These are phyloP conservation scores for Himalopsyche phryganea DNA, from an alignment of 1,140 invertebrate species.

Conservation along the genomic window DNA sequence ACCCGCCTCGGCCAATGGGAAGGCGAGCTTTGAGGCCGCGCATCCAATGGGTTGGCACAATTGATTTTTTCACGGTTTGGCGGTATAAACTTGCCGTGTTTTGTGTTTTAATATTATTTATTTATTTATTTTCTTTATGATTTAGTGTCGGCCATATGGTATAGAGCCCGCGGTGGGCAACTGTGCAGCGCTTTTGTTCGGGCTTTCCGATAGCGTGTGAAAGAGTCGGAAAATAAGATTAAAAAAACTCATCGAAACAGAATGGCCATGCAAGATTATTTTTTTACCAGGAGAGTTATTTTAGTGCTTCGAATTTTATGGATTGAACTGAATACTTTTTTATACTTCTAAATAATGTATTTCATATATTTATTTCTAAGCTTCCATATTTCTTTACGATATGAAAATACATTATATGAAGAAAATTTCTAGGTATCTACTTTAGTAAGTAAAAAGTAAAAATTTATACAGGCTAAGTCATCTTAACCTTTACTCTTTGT, in stretches of 20 bases:
- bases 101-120: constrained; percentile 12
- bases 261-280: background rate
- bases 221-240: too few species aligned
- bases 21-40: constrained; percentile 9
- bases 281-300: background rate
- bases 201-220: background rate
- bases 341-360: too few species aligned
- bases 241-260: too few species aligned
- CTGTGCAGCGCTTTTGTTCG: background rate
- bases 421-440: too few species aligned
- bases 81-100: constrained; percentile 17
- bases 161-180: background rate
- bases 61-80: constrained; percentile 29
- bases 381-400: too few species aligned
- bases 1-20: constrained; percentile 18
- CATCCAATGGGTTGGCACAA: constrained; percentile 26
- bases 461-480: too few species aligned
- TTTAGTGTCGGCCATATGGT: constrained; percentile 23
- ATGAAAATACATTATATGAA: too few species aligned
- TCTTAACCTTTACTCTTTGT: too few species aligned
- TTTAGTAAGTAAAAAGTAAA: too few species aligned
- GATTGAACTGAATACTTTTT: too few species aligned
- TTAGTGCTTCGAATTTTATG: background rate
- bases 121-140: constrained; percentile 31
- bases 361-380: too few species aligned